Evolutionary conservation across 2,888 invertebrate species (phyloP).

Genomic region (Apoderus coryli): DNA sequence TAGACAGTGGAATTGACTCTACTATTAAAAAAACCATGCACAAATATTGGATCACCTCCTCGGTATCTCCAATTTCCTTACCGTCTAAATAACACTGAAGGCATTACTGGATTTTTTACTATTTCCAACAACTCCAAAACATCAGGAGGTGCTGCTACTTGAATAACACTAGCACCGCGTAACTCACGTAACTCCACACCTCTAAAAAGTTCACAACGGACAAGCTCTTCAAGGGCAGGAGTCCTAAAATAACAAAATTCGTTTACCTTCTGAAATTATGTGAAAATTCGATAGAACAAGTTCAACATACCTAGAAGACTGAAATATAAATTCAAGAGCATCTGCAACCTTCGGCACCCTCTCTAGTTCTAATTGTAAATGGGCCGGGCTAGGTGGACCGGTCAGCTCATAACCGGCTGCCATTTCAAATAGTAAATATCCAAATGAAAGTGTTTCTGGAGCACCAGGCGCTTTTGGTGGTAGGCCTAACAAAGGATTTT

Average conservation of each 20-base stretch:
- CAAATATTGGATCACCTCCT: conserved; percentile 3
- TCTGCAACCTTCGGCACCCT: conserved; percentile 64
- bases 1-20: background rate
- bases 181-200: conserved; percentile 81
- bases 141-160: conserved; percentile 23
- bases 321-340: conserved; percentile 64
- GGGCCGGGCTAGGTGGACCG: conserved; percentile 57
- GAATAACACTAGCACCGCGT: conserved; percentile 64
- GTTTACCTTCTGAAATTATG: background rate
- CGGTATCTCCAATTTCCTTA: conserved; percentile 20
- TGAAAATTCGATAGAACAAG: background rate
- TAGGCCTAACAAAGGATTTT: conserved; percentile 71
- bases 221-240: conserved; percentile 65
- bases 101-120: conserved; percentile 24
- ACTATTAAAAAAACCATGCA: conserved; percentile 3
- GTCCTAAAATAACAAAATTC: conserved; percentile 36
- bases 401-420: conserved; percentile 71
- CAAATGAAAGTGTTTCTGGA: conserved; percentile 58
- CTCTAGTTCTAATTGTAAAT: conserved; percentile 54
- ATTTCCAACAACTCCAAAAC: conserved; percentile 27
- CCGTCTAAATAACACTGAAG: conserved; percentile 25
- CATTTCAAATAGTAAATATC: conserved; percentile 84
- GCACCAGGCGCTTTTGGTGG: conserved; percentile 40
- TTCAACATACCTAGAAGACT: conserved; percentile 36
- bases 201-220: conserved; percentile 71